These are phyloP conservation scores for Agonopterix heracliana DNA, from an alignment of 2,888 invertebrate species.

Conservation along the genomic window DNA sequence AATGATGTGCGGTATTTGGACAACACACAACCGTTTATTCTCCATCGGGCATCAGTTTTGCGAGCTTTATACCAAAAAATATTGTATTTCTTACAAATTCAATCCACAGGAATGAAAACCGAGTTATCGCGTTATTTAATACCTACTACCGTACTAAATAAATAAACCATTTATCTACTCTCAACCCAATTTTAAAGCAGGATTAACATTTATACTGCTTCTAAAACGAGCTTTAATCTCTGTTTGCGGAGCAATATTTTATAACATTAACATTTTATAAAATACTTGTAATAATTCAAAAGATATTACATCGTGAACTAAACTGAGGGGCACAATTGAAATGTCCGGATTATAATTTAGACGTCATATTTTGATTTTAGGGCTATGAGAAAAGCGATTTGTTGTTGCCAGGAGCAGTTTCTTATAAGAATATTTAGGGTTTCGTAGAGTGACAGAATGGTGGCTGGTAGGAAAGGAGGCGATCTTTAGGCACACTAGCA, in stretches of 20 bases:
- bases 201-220: not conserved
- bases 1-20: too few relatives aligned
- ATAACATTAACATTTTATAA: slow-evolving; percentile 54
- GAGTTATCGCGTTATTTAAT: too few relatives aligned
- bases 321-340: slow-evolving; percentile 48
- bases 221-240: slow-evolving; percentile 15
- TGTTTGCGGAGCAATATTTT: slow-evolving; percentile 60
- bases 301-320: slow-evolving; percentile 50
- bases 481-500: too few relatives aligned
- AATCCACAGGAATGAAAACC: too few relatives aligned
- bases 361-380: slow-evolving; percentile 23
- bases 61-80: too few relatives aligned
- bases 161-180: not conserved
- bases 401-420: not conserved
- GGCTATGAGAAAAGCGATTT: slow-evolving; percentile 22
- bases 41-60: too few relatives aligned
- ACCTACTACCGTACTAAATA: not conserved
- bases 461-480: too few relatives aligned
- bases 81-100: too few relatives aligned
- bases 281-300: slow-evolving; percentile 65
- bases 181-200: not conserved
- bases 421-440: too few relatives aligned
- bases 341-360: slow-evolving; percentile 51
- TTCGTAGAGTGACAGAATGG: too few relatives aligned
- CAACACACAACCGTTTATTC: too few relatives aligned